A percentile compares a stretch with the other conserved stretches of the same genome.
Conservation (phyloP, 2,888 invertebrate genomes). For the Acrobasis repandana region DNA sequence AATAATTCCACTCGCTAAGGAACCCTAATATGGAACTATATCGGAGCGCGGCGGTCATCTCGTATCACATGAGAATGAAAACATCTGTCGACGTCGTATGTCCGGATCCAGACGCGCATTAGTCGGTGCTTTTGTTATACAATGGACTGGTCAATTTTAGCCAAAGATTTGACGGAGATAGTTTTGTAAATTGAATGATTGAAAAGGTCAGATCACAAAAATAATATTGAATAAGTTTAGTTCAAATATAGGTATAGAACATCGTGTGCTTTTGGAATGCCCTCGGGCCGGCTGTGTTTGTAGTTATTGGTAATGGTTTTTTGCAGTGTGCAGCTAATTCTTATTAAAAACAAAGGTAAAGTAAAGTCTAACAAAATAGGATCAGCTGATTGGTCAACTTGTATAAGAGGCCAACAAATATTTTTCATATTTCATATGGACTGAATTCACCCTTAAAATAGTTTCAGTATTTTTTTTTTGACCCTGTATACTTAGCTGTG, state of each 20-base stretch:
- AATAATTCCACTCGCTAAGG: not conserved
- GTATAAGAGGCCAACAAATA: no score
- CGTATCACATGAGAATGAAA: constrained; percentile 75
- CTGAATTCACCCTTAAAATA: no score
- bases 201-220: constrained; percentile 2
- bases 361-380: no score
- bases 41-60: constrained; percentile 48
- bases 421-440: no score
- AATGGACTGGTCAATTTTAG: constrained; percentile 15
- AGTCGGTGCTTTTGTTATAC: constrained; percentile 54
- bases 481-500: no score
- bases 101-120: constrained; percentile 44
- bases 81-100: constrained; percentile 74
- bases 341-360: not conserved
- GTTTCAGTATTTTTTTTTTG: no score
- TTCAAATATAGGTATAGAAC: no score
- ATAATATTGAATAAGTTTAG: not conserved
- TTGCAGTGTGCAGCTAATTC: no score
- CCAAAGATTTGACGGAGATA: constrained; percentile 14
- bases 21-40: constrained; percentile 2
- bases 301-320: no score
- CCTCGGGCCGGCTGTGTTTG: no score
- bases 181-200: constrained; percentile 37
- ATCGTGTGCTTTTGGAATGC: no score
- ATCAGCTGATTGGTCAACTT: no score